A percentile compares a stretch with the other conserved stretches of the same genome.
Conservation (phyloP, 1,140 invertebrate genomes). For the Macrotrachela quadricornifera region DNA sequence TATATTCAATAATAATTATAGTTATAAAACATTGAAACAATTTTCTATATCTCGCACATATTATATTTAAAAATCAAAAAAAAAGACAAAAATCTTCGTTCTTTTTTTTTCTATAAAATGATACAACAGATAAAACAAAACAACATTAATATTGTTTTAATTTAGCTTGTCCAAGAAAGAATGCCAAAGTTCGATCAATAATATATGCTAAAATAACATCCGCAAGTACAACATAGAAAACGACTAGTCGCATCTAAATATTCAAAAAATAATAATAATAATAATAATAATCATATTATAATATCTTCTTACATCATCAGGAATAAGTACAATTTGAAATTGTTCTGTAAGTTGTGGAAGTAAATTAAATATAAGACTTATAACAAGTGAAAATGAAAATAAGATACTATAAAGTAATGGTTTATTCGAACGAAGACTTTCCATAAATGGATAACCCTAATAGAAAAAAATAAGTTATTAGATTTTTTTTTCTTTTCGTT, state of each 20-base stretch:
- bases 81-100: no score
- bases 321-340: slow-evolving; percentile 53
- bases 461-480: slow-evolving; percentile 10
- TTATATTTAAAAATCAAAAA: no score
- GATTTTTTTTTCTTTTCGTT: not conserved
- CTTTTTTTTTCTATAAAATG: no score
- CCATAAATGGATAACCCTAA: slow-evolving; percentile 94
- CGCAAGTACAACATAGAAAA: not conserved
- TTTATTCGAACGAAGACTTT: slow-evolving; percentile 71
- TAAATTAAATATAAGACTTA: slow-evolving; percentile 50
- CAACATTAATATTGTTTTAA: not conserved
- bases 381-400: slow-evolving; percentile 45
- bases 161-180: slow-evolving; percentile 5
- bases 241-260: slow-evolving; percentile 3
- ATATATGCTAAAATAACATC: slow-evolving; percentile 1
- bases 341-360: slow-evolving; percentile 52
- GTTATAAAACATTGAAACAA: no score
- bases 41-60: no score
- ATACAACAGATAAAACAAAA: no score
- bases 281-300: not conserved
- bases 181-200: slow-evolving; percentile 4
- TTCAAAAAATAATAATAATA: not conserved
- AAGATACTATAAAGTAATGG: slow-evolving; percentile 68
- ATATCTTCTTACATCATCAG: slow-evolving; percentile 7
- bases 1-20: no score